phyloP scores from a whole-genome alignment of 2,113 vertebrate genomes.

The Gadus macrocephalus region DNA sequence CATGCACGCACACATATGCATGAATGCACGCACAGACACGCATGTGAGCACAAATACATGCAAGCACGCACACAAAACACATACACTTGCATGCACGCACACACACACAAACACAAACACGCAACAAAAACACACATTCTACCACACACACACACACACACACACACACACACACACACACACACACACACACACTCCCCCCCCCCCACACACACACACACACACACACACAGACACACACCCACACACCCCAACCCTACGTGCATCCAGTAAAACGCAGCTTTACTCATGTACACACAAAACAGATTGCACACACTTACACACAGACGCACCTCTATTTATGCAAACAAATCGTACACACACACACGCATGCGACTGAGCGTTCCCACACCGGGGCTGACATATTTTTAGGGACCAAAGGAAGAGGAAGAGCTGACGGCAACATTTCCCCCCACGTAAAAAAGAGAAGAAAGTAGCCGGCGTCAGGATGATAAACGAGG shows the following conservation, averaged over 20 bases:
- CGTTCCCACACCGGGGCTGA: constrained; percentile 47
- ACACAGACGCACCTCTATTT: constrained; percentile 21
- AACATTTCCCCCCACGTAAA: constrained; percentile 75
- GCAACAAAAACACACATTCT: background rate
- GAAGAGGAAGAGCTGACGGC: constrained; percentile 70
- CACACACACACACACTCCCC: constrained; percentile 2
- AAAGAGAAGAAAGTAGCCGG: constrained; percentile 74
- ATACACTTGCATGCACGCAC: constrained; percentile 19
- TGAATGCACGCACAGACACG: constrained; percentile 1
- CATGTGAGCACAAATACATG: background rate
- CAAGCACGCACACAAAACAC: background rate
- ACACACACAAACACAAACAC: background rate
- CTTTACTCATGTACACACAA: no score
- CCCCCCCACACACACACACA: no score
- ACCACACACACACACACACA: constrained; percentile 1
- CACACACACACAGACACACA: constrained; percentile 7
- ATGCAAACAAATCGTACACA: background rate
- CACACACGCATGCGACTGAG: no score
- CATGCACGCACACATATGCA: constrained; percentile 1
- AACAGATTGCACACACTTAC: no score
- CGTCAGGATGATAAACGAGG: constrained; percentile 79
- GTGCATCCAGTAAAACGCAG: constrained; percentile 4
- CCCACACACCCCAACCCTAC: background rate
- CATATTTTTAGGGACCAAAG: constrained; percentile 59
- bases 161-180: background rate